Conservation (phyloP, 2,888 invertebrate genomes). For the Ypsolopha sequella region DNA sequence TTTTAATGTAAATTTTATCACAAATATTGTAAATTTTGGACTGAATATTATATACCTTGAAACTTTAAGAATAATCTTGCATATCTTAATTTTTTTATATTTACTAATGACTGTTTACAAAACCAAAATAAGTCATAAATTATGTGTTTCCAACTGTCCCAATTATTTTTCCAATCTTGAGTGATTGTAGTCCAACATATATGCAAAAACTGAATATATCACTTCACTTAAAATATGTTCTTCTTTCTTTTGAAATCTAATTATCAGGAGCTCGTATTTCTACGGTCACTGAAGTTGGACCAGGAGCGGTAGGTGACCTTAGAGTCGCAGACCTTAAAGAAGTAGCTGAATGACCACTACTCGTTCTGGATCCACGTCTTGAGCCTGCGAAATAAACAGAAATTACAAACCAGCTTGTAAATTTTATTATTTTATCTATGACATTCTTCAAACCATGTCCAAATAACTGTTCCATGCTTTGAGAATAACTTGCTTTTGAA, state of each 20-base stretch:
- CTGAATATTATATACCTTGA: constrained; percentile 25
- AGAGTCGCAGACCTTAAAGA: constrained; percentile 76
- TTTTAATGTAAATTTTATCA: constrained; percentile 45
- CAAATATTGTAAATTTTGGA: constrained; percentile 61
- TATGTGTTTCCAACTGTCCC: neutral
- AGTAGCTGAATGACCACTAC: constrained; percentile 82
- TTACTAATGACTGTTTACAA: neutral
- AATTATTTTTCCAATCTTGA: neutral
- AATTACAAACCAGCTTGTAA: neutral
- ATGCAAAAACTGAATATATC: constrained; percentile 6
- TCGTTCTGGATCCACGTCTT: constrained; percentile 80
- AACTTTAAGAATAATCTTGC: no score
- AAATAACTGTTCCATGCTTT: neutral
- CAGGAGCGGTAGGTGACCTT: constrained; percentile 49
- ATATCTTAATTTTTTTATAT: neutral
- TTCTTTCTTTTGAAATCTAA: constrained; percentile 26
- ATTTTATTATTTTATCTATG: neutral
- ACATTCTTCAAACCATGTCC: neutral
- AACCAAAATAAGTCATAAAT: neutral
- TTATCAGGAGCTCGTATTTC: constrained; percentile 80
- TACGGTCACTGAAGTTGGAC: constrained; percentile 75
- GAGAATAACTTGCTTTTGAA: neutral
- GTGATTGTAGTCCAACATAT: neutral
- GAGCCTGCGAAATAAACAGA: constrained; percentile 36
- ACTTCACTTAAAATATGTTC: constrained; percentile 8